Base-by-base conservation (phyloP, 30 jellyfish, hydroid and myxozoan genomes). In the Chironex yamaguchii region DNA sequence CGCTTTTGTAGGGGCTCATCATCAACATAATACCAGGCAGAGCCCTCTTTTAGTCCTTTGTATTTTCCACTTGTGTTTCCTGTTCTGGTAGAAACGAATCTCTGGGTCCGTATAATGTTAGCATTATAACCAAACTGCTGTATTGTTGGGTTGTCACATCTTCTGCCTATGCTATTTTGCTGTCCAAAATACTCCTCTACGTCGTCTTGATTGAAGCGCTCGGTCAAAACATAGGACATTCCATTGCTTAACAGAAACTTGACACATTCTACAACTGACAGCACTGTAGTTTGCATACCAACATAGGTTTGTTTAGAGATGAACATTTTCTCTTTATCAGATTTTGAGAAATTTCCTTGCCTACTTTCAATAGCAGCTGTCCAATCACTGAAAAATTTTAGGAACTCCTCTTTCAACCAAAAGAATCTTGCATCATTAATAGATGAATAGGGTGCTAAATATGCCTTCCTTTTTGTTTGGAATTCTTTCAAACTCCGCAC, bases 131-230 rank as follows among this genome's bases (percentile, higher is more conserved):
- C 89, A 0, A 85, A 34, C 36, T 71, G 79, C 22, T 69, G 29
- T 12, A 72, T 64, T 36, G 89, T 73, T 26, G 89, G 95, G 49
- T 85, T 73, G 69, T 58, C 32, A 25, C 73, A 62, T 36, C 95
- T 50, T 33, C 89, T 34, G 2, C 90, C 95, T 23, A 85, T 65
- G 17, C 89, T 82, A 17, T 89, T 34, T 36, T 85, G 95, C 30
- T 21, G 20, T 35, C 95, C 95, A 63, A 85, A 85, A 29, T 71
- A 78, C 71, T 85, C 83, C 34, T 85, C 95, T 17, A 85, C 75
- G 2, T 76, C 71, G 62, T 85, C 95, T 36, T 85, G 95, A 49
- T 69, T 6, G 62, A 85, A 71, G 51, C 75, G 36, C 67, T 67
- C 78, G n/a, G 78, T 65, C 4, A 82, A 36, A 28, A 82, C 92